Evolutionary conservation across 2,888 invertebrate species (phyloP), one percentile per base, ranked within the genome.

Genomic region (Oxycera nigricornis): DNA sequence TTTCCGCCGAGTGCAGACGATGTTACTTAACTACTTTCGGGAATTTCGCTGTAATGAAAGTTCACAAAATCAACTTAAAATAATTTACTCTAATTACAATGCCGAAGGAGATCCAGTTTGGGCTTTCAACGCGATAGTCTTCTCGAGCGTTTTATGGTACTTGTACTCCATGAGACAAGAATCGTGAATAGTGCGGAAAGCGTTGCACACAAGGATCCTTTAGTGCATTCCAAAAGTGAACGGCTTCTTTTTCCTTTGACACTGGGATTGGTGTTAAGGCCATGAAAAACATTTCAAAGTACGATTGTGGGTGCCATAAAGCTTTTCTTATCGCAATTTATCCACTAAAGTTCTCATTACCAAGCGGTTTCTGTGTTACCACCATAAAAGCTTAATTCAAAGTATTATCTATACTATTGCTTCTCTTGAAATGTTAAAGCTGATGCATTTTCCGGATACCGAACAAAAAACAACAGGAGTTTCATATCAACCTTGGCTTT

Each of bases 31-130:
- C 50, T 46, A 50, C 68, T 68, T 68, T 46, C 20, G 55, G 70
- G 70, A 70, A 55, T 70, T 55, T 31, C 39, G 31, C 50, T 35
- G 52, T 52, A 70, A 70, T 70, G 70, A 31, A 70, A 70, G 70
- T 70, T 70, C 52, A 52, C 52, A 22, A 52, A 70, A 70, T 70
- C 70, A 70, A 70, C 70, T 52, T 68, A 70, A 70, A 70, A 70
- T 70, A 70, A 70, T 70, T 70, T 70, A 52, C 70, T 55, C 70
- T 52, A 70, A 70, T 70, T 70, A 52, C 70, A 70, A 31, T 31
- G 70, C 55, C 14, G 31, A 24, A 65, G 65, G 22, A 65, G 20
- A 65, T 39, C 24, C 24, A n/a, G 68, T 68, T 68, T 46, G 46
- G 50, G 14, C 68, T 68, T 68, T 68, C 68, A 52, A 1, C 52